Evolutionary conservation across 2,888 invertebrate genomes (phyloP).

Genomic region (Drosophila mimica): DNA sequence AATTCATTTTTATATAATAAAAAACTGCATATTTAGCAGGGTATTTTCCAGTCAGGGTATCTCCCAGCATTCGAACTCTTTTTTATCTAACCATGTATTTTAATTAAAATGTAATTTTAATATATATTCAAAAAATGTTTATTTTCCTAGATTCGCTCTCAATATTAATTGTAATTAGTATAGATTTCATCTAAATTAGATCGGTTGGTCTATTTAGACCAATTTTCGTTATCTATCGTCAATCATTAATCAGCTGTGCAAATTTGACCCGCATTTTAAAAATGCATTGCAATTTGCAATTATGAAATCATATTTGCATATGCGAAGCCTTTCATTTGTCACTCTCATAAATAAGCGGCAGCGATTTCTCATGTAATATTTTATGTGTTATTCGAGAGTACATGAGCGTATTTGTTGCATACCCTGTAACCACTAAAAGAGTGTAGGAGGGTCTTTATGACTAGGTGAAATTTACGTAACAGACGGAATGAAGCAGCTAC

Average conservation of each 20-base stretch:
- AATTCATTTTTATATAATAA: background rate
- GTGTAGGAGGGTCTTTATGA: background rate
- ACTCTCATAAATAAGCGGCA: conserved; percentile 63
- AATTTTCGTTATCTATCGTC: conserved; percentile 41
- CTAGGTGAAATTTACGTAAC: background rate
- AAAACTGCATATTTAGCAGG: background rate
- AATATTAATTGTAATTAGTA: conserved; percentile 33
- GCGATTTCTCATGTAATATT: conserved; percentile 56
- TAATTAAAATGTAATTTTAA: conserved; percentile 31
- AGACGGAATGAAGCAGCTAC: background rate
- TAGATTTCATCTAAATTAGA: conserved; percentile 22
- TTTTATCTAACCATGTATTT: conserved; percentile 9
- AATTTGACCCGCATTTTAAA: conserved; percentile 66
- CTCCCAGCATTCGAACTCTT: background rate
- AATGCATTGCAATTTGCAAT: conserved; percentile 65
- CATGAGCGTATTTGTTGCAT: background rate
- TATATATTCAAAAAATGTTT: background rate
- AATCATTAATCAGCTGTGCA: conserved; percentile 40
- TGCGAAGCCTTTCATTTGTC: conserved; percentile 71
- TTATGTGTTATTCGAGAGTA: conserved; percentile 12
- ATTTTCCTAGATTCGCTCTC: background rate
- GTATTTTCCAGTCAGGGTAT: background rate
- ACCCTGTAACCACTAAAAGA: background rate
- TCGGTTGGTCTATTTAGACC: conserved; percentile 14
- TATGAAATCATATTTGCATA: conserved; percentile 75